Conservation (phyloP, 2,113 vertebrate genomes). For the Lophochroa leadbeateri region DNA sequence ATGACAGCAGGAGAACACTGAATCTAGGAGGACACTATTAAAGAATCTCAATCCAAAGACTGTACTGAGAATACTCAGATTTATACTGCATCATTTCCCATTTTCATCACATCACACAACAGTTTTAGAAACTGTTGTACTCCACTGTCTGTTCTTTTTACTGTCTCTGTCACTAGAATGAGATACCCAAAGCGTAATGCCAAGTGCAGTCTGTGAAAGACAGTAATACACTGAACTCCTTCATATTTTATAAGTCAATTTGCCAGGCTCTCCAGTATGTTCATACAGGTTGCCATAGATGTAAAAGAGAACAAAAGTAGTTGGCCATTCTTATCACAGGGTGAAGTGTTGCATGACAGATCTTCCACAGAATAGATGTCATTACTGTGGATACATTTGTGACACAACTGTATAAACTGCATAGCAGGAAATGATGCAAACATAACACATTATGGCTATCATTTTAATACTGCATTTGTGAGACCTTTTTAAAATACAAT, state of each 20-base stretch:
- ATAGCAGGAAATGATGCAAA: not conserved
- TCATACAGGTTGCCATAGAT: not conserved
- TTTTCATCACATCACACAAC: conserved; percentile 3
- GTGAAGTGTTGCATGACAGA: not conserved
- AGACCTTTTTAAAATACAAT: not conserved
- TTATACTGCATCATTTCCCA: not conserved
- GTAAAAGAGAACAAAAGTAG: not conserved
- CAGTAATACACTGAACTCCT: not conserved
- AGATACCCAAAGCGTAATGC: not conserved
- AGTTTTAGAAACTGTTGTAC: conserved; percentile 25
- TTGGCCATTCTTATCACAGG: not conserved
- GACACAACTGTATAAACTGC: not conserved
- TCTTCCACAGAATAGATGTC: not conserved
- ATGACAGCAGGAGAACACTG: not conserved
- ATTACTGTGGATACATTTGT: not conserved
- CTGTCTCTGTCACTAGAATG: not conserved
- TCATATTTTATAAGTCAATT: conserved; percentile 41
- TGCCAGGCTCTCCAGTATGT: not conserved
- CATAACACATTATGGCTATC: not conserved
- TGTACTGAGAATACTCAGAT: not conserved
- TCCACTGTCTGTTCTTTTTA: conserved; percentile 19
- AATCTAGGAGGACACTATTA: not conserved
- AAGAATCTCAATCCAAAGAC: not conserved
- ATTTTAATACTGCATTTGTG: not conserved
- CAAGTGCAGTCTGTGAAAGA: not conserved